Evolutionary conservation across 2,888 invertebrate genomes (phyloP), one percentile per base, ranked within the genome.

Genomic region (Mayetiola destructor): DNA sequence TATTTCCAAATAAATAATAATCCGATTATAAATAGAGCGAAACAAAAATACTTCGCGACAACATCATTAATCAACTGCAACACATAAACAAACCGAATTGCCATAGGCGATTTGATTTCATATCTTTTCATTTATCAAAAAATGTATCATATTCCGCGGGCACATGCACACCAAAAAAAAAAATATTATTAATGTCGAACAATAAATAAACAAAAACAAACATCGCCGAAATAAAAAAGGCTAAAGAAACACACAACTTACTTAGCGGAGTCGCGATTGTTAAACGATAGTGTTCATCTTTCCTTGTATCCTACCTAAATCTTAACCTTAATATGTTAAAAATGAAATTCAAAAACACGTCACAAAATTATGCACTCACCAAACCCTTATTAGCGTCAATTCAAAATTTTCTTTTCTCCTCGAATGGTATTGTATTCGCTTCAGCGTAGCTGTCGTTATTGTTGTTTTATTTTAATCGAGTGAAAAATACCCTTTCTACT

Each of bases 121-220:
- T n/a, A n/a, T n/a, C n/a, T n/a, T n/a, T n/a, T n/a, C n/a, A n/a
- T n/a, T n/a, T n/a, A n/a, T n/a, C n/a, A n/a, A n/a, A n/a, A 48
- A 48, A 27, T 27, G 48, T 9, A 48, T 48, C 48, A 27, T 27
- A 27, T 27, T 27, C 48, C 48, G 48, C 48, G 48, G n/a, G 9
- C 2, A 48, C n/a, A 48, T n/a, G 27, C 21, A 42, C 2, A 12
- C 39, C 23, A 6, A 23, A n/a, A 27, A 48, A 48, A 23, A 48
- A 12, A 5, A 48, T n/a, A 27, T 48, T 48, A 48, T 48, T 27
- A 48, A 48, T 48, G 48, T 48, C 27, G 4, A 16, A 48, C 48
- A 48, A 48, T 48, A 48, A 48, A 48, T 48, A 48, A 48, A 48
- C 29, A 48, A 48, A 48, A 48, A 48, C 48, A 48, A 48, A 27